Evolutionary conservation across 1,140 invertebrate species (phyloP).

Genomic region (Ectropis grisescens): DNA sequence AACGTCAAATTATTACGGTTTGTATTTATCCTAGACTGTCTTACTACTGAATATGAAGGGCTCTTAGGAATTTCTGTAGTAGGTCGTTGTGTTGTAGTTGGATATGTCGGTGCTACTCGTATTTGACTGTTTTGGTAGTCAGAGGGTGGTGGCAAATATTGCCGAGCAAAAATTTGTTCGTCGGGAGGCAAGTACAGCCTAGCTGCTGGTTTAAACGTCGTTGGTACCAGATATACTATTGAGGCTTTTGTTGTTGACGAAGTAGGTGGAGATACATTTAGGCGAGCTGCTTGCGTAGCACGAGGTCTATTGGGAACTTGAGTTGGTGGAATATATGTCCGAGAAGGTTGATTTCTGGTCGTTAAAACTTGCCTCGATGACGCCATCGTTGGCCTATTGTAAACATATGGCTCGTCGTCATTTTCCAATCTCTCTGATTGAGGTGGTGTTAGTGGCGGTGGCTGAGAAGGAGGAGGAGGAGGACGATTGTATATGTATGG

Average conservation of each 20-base stretch:
- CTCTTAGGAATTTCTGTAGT: conserved; percentile 11
- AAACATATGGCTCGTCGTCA: conserved; percentile 10
- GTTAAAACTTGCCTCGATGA: conserved; percentile 10
- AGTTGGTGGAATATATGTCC: neutral
- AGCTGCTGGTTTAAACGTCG: conserved; percentile 30
- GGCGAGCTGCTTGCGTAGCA: conserved; percentile 4
- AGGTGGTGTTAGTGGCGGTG: neutral
- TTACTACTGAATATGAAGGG: conserved; percentile 17
- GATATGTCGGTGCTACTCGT: conserved; percentile 16
- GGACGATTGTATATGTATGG: conserved; percentile 26
- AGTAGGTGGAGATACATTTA: conserved; percentile 9
- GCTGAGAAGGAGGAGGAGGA: conserved; percentile 7
- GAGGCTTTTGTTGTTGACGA: conserved; percentile 18
- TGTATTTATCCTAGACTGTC: conserved; percentile 24
- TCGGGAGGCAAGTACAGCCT: conserved; percentile 33
- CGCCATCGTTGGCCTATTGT: conserved; percentile 16
- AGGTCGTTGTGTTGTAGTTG: conserved; percentile 8
- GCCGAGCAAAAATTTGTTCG: conserved; percentile 18
- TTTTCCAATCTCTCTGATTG: conserved; percentile 7
- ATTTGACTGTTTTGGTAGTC: conserved; percentile 25
- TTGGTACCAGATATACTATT: conserved; percentile 20
- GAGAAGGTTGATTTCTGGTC: neutral
- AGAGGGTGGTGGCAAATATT: conserved; percentile 30
- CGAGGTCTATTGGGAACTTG: neutral
- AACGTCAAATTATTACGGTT: conserved; percentile 44